Evolutionary conservation across 2,888 invertebrate genomes (phyloP), one percentile per base, ranked within the genome.

Genomic region (Drosophila heteroneura): DNA sequence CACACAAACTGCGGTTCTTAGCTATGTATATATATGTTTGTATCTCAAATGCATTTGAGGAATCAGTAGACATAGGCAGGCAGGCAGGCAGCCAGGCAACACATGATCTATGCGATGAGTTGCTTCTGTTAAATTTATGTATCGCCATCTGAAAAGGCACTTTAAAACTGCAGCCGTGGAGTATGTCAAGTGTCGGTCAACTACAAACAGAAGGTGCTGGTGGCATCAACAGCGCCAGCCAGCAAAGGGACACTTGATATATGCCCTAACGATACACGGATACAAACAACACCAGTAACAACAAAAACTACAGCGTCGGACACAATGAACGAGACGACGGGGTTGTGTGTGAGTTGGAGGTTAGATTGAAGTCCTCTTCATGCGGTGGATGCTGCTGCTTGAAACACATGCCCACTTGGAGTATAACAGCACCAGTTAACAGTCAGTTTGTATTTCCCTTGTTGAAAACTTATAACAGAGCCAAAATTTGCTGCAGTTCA

Each of bases 141-240:
- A 70, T 68, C 49, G 52, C 14, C 70, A 66, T 39, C 47, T 53
- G 59, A 62, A 62, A 35, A 51, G 35, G 44, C 70, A 54, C 69
- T 83, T 80, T 66, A 58, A 71, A 85, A 75, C 30, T 61, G 57
- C 61, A 68, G 56, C 53, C 67, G 41, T 58, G 65, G 57, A 69
- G 67, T 75, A 71, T 87, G 85, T 76, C 74, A 78, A 88, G 83
- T 78, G 83, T 73, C 61, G 83, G 78, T 81, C 90, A 88, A 62
- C 76, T 79, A 70, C 67, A 81, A 85, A 81, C 74, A 72, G 74
- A 69, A 76, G 67, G 70, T 62, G 49, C 65, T 60, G 58, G n/a
- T 41, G 47, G 35, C 44, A 37, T 39, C 32, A 69, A 41, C 56
- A 69, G 57, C 44, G 56, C 52, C 57, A 51, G 57, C 28, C 22